Conservation (phyloP, 2,113 vertebrate species). For the Coracopsis vasa region DNA sequence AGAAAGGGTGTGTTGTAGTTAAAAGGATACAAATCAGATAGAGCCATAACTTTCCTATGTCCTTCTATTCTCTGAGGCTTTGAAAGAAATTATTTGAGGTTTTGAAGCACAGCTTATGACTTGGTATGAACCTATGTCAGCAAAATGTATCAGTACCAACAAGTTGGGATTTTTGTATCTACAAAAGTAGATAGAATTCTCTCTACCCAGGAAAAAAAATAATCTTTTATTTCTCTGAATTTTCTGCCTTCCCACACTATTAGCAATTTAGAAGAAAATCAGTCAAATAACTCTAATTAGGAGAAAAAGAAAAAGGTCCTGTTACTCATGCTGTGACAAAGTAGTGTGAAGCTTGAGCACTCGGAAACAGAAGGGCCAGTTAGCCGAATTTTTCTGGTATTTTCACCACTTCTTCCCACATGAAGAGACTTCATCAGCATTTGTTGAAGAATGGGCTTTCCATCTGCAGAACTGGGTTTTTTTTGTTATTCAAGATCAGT, state of each 20-base stretch:
- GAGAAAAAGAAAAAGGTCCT: background rate
- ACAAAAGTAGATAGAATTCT: background rate
- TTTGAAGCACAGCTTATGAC: background rate
- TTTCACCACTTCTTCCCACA: background rate
- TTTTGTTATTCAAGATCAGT: background rate
- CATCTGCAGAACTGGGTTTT: background rate
- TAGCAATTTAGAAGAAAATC: background rate
- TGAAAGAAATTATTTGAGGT: background rate
- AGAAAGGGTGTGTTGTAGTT: background rate
- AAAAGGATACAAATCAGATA: background rate
- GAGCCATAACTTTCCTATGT: background rate
- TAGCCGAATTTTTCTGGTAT: background rate
- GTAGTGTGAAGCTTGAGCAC: background rate
- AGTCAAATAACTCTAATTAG: background rate
- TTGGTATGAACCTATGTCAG: background rate
- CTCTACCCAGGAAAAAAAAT: background rate
- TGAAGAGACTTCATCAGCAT: background rate
- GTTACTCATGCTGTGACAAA: background rate
- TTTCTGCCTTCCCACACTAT: background rate
- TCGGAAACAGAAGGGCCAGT: background rate
- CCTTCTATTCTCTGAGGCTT: background rate
- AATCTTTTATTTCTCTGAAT: background rate
- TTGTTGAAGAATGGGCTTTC: background rate
- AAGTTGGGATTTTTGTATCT: background rate
- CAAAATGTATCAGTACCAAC: background rate